Conservation (phyloP, 1,140 invertebrate species). For the Himalopsyche phryganea region DNA sequence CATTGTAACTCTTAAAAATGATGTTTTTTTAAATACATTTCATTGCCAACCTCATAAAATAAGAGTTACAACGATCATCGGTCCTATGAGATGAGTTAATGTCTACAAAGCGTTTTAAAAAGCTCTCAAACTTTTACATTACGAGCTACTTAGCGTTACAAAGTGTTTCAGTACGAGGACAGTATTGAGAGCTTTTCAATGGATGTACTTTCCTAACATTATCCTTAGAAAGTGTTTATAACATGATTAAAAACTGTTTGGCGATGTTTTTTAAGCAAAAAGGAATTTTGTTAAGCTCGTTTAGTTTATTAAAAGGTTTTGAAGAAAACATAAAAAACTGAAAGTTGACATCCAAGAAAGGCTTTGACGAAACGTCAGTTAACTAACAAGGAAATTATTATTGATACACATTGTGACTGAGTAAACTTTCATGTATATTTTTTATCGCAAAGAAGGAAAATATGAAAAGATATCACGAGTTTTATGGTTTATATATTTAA, state of each 20-base stretch:
- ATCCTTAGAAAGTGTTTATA: conserved; percentile 25
- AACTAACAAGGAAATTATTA: no score
- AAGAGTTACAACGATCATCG: no score
- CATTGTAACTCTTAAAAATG: no score
- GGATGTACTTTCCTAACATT: conserved; percentile 7
- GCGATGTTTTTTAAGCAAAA: not conserved
- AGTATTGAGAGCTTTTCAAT: conserved; percentile 24
- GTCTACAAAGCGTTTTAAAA: conserved; percentile 13
- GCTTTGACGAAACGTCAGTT: no score
- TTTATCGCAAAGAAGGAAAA: no score
- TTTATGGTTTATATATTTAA: no score
- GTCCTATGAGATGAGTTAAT: no score
- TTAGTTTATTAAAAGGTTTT: not conserved
- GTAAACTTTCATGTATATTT: no score
- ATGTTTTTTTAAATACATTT: no score
- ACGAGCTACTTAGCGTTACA: conserved; percentile 27
- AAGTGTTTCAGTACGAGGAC: conserved; percentile 25
- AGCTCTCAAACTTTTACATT: conserved; percentile 31
- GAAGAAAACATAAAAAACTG: not conserved
- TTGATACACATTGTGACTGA: no score
- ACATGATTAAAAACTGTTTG: conserved; percentile 23
- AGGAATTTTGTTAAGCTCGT: not conserved
- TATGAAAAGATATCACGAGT: no score
- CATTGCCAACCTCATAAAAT: no score
- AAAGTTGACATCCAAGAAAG: not conserved